A percentile compares a stretch with the other conserved stretches of the same genome.
Conservation (phyloP, 2,797 vertebrate genomes). For the Ctenosaura bakeri region DNA sequence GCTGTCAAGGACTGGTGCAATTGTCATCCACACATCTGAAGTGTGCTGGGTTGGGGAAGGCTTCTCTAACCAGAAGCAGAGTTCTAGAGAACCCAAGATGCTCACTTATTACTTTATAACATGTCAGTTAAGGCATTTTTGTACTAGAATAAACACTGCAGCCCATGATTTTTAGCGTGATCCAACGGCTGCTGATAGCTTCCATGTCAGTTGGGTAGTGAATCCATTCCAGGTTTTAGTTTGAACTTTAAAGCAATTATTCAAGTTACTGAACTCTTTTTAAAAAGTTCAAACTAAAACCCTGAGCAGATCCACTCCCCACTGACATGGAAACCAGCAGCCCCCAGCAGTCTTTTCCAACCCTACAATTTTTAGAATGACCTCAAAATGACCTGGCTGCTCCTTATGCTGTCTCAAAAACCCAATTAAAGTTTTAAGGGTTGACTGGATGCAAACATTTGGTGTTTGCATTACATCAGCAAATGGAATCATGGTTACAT, state of each 20-base stretch:
- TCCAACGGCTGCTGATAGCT: no score
- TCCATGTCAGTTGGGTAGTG: no score
- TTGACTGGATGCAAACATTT: rapidly evolving
- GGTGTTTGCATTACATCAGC: slow-evolving; percentile 50
- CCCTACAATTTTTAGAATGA: background rate
- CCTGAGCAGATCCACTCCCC: no score
- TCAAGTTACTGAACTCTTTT: no score
- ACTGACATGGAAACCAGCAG: background rate
- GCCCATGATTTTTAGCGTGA: no score
- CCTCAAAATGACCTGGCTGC: background rate
- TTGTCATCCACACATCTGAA: no score
- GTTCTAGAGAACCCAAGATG: background rate
- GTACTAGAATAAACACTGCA: background rate
- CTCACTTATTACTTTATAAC: background rate
- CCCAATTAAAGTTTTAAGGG: background rate
- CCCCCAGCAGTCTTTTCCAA: background rate
- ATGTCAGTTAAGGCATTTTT: background rate
- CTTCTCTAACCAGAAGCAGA: background rate
- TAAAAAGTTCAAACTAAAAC: no score
- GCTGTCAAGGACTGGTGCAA: no score
- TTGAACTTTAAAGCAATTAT: no score
- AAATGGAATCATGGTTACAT: slow-evolving; percentile 57
- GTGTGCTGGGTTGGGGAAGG: background rate
- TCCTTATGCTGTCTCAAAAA: slow-evolving; percentile 13
- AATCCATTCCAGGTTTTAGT: no score